These are phyloP conservation scores for Pseudomugil gertrudae DNA, from an alignment of 2,797 vertebrate species.

Conservation along the genomic window DNA sequence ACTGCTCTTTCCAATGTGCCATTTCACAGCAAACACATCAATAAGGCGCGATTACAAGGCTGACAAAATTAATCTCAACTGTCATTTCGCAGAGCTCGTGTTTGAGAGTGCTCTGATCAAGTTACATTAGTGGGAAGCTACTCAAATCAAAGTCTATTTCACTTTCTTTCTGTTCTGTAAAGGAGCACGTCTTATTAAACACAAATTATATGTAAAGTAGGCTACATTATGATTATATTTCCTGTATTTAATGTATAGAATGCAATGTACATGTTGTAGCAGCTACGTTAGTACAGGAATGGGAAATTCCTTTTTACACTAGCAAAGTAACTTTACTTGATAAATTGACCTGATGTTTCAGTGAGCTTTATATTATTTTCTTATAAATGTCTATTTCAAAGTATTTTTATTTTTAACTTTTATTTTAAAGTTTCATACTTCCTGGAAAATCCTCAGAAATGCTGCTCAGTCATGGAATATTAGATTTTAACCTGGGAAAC, in stretches of 20 bases:
- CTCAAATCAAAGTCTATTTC: constrained; percentile 74
- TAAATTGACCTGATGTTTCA: not conserved
- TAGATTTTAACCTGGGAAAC: not conserved
- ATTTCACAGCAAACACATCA: constrained; percentile 80
- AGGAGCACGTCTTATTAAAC: constrained; percentile 48
- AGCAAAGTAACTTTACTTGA: not conserved
- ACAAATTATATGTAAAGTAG: constrained; percentile 62
- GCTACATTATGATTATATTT: constrained; percentile 47
- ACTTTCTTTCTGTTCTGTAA: constrained; percentile 71
- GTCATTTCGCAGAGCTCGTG: constrained; percentile 73
- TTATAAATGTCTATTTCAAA: not conserved
- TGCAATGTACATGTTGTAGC: constrained; percentile 18
- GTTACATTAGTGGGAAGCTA: constrained; percentile 75
- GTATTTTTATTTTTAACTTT: too few relatives aligned
- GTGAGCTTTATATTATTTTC: not conserved
- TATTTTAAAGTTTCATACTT: not conserved
- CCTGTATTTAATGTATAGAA: constrained; percentile 38
- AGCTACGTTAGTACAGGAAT: constrained; percentile 9
- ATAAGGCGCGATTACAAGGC: constrained; percentile 80
- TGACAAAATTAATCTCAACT: constrained; percentile 80
- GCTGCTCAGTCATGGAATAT: not conserved
- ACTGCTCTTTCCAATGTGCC: constrained; percentile 76
- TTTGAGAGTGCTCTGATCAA: constrained; percentile 78
- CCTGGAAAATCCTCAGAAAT: not conserved
- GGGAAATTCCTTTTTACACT: constrained; percentile 1